Percentiles rank a stretch among this genome's conserved stretches.
Conservation (phyloP, 2,888 invertebrate species). For the Halictus quadricinctus region DNA sequence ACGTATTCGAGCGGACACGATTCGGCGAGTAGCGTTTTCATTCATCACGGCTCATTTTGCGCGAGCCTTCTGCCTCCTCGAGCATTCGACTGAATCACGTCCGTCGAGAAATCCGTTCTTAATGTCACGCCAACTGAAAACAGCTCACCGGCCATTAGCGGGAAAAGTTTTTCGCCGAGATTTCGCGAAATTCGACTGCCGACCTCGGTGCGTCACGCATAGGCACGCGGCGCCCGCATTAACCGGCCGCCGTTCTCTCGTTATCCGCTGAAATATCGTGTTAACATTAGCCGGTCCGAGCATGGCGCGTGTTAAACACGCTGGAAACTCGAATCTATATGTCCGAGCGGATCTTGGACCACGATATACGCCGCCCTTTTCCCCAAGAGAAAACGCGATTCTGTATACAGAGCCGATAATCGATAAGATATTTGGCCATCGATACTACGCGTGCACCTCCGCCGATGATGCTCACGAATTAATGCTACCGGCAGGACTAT, state of each 20-base stretch:
- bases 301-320: constrained; percentile 24
- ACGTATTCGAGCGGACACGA: constrained; percentile 8
- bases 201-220: constrained; percentile 18
- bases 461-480: neutral
- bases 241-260: constrained; percentile 34
- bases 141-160: constrained; percentile 61
- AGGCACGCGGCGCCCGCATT: constrained; percentile 9
- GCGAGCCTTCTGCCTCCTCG: constrained; percentile 55
- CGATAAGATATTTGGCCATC: neutral
- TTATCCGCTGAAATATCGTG: constrained; percentile 52
- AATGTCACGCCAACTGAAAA: constrained; percentile 49
- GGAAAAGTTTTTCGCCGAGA: constrained; percentile 56
- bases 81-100: constrained; percentile 28
- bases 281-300: constrained; percentile 42
- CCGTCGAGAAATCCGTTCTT: constrained; percentile 48
- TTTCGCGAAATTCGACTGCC: constrained; percentile 46
- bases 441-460: neutral
- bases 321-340: constrained; percentile 31
- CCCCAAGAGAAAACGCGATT: neutral
- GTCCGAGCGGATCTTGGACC: neutral
- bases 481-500: neutral
- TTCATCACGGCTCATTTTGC: constrained; percentile 72
- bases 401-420: neutral
- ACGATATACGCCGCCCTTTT: neutral
- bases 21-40: constrained; percentile 62